Conservation (phyloP, 2,888 invertebrate species). For the Drosophila pseudotalamancana region DNA sequence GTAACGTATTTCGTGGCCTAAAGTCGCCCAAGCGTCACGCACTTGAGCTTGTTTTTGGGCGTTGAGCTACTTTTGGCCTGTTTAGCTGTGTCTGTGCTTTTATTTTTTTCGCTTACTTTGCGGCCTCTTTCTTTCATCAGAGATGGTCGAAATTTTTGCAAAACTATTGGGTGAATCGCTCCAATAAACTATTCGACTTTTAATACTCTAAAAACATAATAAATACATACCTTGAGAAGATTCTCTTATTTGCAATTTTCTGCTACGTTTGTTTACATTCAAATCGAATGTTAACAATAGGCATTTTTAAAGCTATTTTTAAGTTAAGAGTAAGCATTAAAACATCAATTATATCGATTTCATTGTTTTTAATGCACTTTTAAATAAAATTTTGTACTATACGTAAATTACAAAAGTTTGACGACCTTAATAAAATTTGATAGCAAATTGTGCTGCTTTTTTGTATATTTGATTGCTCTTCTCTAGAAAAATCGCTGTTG, state of each 20-base stretch:
- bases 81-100: conserved; percentile 51
- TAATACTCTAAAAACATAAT: too few relatives aligned
- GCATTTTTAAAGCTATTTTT: too few relatives aligned
- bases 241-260: too few relatives aligned
- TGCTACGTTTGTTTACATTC: too few relatives aligned
- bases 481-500: conserved; percentile 27
- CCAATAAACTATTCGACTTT: conserved; percentile 10
- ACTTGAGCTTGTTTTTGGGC: conserved; percentile 53
- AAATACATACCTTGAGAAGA: too few relatives aligned
- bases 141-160: conserved; percentile 34
- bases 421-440: not conserved
- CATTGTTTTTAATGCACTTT: too few relatives aligned
- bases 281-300: too few relatives aligned
- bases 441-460: not conserved
- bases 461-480: conserved; percentile 12
- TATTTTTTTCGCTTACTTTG: conserved; percentile 38
- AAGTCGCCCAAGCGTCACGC: conserved; percentile 50
- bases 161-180: not conserved
- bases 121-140: conserved; percentile 51
- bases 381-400: not conserved
- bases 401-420: not conserved
- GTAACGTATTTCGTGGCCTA: conserved; percentile 42
- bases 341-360: too few relatives aligned
- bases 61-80: conserved; percentile 54
- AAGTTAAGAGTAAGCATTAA: too few relatives aligned